Conservation (phyloP, 2,797 vertebrate species). For the Strix occidentalis region DNA sequence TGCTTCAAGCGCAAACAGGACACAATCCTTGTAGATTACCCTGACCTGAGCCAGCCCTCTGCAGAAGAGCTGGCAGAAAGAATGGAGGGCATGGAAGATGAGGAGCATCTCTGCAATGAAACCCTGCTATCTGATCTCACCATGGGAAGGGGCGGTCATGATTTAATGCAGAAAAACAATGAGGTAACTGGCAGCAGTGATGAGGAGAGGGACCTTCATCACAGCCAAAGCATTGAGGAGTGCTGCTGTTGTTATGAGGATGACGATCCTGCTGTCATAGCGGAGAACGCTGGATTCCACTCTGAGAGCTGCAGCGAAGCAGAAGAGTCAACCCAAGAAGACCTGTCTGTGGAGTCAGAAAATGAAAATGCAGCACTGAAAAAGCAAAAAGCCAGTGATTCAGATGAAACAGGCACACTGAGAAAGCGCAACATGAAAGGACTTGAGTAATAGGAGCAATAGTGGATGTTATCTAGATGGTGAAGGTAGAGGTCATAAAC, state of each 20-base stretch:
- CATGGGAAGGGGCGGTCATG: not conserved
- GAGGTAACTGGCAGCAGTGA: slow-evolving; percentile 72
- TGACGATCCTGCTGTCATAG: slow-evolving; percentile 87
- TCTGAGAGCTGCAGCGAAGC: slow-evolving; percentile 74
- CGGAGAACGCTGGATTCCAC: slow-evolving; percentile 85
- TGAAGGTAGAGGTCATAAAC: not conserved
- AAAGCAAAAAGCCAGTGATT: not conserved
- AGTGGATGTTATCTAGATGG: not conserved
- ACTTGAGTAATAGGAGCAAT: slow-evolving; percentile 23
- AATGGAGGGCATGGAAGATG: slow-evolving; percentile 77
- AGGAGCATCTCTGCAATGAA: slow-evolving; percentile 42
- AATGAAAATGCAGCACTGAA: not conserved
- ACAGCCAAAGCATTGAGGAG: slow-evolving; percentile 18
- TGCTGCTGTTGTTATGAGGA: slow-evolving; percentile 77
- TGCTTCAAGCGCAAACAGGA: slow-evolving; percentile 62
- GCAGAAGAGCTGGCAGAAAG: slow-evolving; percentile 84
- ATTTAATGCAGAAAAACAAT: slow-evolving; percentile 45
- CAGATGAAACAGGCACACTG: slow-evolving; percentile 37
- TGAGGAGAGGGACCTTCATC: slow-evolving; percentile 71
- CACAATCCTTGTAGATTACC: slow-evolving; percentile 78
- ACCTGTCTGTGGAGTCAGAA: slow-evolving; percentile 64
- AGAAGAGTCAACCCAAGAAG: slow-evolving; percentile 70
- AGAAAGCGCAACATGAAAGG: slow-evolving; percentile 78
- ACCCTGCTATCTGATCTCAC: slow-evolving; percentile 10
- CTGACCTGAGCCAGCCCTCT: slow-evolving; percentile 77